Percentiles rank a stretch among this genome's conserved stretches.
These are phyloP conservation scores for Oryzias curvinotus DNA, from an alignment of 2,113 vertebrate species.

Conservation along the genomic window DNA sequence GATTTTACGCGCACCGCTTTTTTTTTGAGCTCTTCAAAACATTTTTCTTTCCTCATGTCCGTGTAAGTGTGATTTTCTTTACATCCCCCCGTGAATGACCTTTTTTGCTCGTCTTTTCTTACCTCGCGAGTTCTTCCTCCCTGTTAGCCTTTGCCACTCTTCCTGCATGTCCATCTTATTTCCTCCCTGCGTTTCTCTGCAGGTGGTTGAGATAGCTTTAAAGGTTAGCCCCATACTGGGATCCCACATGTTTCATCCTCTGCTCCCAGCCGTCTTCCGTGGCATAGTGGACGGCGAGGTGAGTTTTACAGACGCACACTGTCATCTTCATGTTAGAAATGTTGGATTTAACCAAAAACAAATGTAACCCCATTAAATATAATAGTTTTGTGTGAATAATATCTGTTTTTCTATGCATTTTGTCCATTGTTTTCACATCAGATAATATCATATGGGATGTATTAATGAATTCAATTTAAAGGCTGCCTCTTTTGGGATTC, in stretches of 20 bases:
- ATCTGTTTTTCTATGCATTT: background rate
- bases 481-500: too few relatives aligned
- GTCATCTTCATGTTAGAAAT: background rate
- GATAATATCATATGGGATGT: background rate
- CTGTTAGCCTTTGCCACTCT: conserved; percentile 14
- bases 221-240: conserved; percentile 90
- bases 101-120: conserved; percentile 4
- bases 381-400: background rate
- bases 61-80: too few relatives aligned
- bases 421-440: too few relatives aligned
- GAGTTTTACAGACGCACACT: conserved; percentile 54
- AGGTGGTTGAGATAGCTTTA: conserved; percentile 95
- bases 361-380: background rate
- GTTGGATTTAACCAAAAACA: background rate
- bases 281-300: conserved; percentile 95
- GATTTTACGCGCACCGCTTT: too few relatives aligned
- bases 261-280: conserved; percentile 87
- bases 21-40: too few relatives aligned
- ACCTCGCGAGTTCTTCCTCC: background rate
- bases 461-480: conserved; percentile 15
- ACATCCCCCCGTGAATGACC: background rate
- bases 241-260: conserved; percentile 90
- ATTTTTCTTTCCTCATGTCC: too few relatives aligned
- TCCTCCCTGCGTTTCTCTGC: conserved; percentile 48
- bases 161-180: conserved; percentile 20